phyloP scores from a whole-genome alignment of 2,113 vertebrate genomes.

The Cathartes aura region DNA sequence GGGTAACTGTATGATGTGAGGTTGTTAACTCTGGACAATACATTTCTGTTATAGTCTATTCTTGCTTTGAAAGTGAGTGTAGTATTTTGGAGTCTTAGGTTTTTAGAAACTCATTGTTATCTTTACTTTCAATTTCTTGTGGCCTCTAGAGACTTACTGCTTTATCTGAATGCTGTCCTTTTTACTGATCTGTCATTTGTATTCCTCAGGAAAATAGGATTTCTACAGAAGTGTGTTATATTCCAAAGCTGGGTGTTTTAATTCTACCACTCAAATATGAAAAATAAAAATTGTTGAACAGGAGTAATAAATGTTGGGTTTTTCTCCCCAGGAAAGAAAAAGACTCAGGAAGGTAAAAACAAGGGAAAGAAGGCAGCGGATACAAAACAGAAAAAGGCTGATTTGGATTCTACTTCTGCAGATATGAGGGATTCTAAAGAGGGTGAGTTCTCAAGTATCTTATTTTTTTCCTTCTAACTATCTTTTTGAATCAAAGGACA shows the following conservation, averaged over 20 bases:
- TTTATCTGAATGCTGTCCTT: background rate
- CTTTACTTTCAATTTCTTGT: background rate
- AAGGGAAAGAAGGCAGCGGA: conserved; percentile 66
- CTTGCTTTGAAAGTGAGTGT: background rate
- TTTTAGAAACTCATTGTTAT: background rate
- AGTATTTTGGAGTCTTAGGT: background rate
- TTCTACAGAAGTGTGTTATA: background rate
- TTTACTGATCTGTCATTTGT: background rate
- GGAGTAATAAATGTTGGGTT: background rate
- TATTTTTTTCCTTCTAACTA: background rate
- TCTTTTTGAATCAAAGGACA: background rate
- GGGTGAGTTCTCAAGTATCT: conserved; percentile 65
- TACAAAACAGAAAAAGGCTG: conserved; percentile 72
- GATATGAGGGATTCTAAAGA: conserved; percentile 91
- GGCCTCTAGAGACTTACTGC: background rate
- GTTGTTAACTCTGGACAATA: background rate
- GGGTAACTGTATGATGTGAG: background rate
- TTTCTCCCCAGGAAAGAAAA: conserved; percentile 78
- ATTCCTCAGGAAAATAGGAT: conserved; percentile 2
- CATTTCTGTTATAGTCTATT: background rate
- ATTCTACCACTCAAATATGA: background rate
- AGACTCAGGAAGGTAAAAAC: conserved; percentile 79
- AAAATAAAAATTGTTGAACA: background rate
- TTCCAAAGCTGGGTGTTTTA: background rate
- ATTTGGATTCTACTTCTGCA: conserved; percentile 70